Conservation (phyloP, 2,797 vertebrate species). For the Sternarchorhynchus goeldii region DNA sequence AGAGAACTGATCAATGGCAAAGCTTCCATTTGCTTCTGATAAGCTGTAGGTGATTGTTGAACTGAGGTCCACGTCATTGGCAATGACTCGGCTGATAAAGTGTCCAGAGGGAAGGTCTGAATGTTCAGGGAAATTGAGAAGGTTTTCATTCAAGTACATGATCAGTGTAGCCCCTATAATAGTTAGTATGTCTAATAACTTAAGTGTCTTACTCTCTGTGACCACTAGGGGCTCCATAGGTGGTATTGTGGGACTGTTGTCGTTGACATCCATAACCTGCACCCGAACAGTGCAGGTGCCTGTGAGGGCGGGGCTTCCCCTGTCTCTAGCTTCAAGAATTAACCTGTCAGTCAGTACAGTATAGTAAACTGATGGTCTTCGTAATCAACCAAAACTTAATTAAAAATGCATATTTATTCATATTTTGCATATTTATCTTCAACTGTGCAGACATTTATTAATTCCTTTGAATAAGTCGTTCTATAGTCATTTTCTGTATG, state of each 20-base stretch:
- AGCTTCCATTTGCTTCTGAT: constrained; percentile 71
- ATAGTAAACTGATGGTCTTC: no score
- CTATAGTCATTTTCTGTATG: no score
- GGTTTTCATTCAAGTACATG: not conserved
- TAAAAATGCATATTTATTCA: no score
- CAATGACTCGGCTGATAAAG: constrained; percentile 78
- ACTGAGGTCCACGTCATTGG: constrained; percentile 83
- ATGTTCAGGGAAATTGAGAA: constrained; percentile 44
- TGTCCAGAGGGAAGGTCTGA: constrained; percentile 84
- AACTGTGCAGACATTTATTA: no score
- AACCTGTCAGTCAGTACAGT: constrained; percentile 70
- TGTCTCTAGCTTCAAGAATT: constrained; percentile 85
- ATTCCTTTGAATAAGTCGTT: no score
- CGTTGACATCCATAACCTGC: constrained; percentile 87
- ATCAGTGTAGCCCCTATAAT: no score
- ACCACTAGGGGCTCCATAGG: constrained; percentile 77
- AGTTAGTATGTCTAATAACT: no score
- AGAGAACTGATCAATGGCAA: constrained; percentile 80
- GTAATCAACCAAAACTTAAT: not conserved
- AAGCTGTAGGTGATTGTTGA: constrained; percentile 84
- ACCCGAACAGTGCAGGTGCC: constrained; percentile 77
- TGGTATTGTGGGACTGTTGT: constrained; percentile 85
- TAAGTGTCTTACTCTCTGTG: constrained; percentile 83
- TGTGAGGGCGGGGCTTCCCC: constrained; percentile 84
- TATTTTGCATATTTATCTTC: no score